Percentiles rank a stretch among this genome's conserved stretches.
These are phyloP conservation scores for Phalloptychus januarius DNA, from an alignment of 2,797 vertebrate species.

Conservation along the genomic window DNA sequence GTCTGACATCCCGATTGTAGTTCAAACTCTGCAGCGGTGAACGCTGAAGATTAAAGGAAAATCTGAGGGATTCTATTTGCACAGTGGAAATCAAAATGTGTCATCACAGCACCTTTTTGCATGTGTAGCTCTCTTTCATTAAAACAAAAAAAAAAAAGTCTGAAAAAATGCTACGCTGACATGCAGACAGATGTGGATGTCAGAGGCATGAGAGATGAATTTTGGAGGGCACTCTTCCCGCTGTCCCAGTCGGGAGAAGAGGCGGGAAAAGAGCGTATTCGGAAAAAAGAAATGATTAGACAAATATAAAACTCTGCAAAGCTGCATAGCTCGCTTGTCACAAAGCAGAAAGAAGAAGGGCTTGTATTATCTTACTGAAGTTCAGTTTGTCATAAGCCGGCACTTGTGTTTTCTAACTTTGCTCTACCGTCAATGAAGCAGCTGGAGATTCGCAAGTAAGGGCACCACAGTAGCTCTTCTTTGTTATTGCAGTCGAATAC, in stretches of 20 bases:
- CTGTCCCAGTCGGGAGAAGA: slow-evolving; percentile 61
- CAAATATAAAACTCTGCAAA: slow-evolving; percentile 77
- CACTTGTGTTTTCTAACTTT: slow-evolving; percentile 77
- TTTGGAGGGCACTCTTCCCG: slow-evolving; percentile 74
- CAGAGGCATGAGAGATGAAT: slow-evolving; percentile 76
- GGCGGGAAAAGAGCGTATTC: slow-evolving; percentile 69
- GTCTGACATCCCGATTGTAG: slow-evolving; percentile 48
- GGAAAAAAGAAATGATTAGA: slow-evolving; percentile 85
- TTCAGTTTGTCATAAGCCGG: slow-evolving; percentile 71
- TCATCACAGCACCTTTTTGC: slow-evolving; percentile 62
- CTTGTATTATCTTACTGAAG: slow-evolving; percentile 69
- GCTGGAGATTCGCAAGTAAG: slow-evolving; percentile 50
- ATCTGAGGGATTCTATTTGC: slow-evolving; percentile 57
- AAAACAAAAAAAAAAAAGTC: slow-evolving; percentile 65
- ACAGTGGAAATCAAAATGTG: slow-evolving; percentile 68
- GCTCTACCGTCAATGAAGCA: slow-evolving; percentile 75
- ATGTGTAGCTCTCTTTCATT: slow-evolving; percentile 74
- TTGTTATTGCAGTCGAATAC: slow-evolving; percentile 44
- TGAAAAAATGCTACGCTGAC: slow-evolving; percentile 72
- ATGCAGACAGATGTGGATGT: slow-evolving; percentile 79
- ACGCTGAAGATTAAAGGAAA: slow-evolving; percentile 68
- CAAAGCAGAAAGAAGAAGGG: slow-evolving; percentile 63
- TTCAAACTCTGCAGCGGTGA: slow-evolving; percentile 47
- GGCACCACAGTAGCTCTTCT: slow-evolving; percentile 24
- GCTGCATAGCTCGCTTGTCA: slow-evolving; percentile 77